Conservation (phyloP, 2,113 vertebrate genomes). For the Pongo abelii region DNA sequence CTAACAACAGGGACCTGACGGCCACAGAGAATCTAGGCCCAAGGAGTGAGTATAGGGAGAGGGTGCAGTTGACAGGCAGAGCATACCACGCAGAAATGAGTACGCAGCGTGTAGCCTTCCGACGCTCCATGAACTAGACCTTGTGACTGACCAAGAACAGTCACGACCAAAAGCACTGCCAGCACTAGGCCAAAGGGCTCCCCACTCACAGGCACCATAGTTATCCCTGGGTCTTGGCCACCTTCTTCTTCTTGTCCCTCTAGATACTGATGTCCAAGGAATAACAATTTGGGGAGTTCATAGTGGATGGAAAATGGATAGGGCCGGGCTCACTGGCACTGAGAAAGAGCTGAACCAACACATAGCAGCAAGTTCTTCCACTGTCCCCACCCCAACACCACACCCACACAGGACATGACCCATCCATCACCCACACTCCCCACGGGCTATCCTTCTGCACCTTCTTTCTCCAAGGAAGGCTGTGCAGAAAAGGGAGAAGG, state of each 20-base stretch:
- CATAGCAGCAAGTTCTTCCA: not conserved
- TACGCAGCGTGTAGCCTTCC: rapidly evolving
- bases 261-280: not conserved
- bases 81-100: not conserved
- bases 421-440: no score
- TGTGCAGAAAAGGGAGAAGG: not conserved
- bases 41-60: not conserved
- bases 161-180: not conserved
- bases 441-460: not conserved
- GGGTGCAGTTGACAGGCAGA: not conserved
- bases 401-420: not conserved
- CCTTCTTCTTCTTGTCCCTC: not conserved
- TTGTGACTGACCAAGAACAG: not conserved
- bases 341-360: not conserved
- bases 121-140: not conserved
- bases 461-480: not conserved
- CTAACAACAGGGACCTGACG: not conserved
- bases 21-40: not conserved
- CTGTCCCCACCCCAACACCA: not conserved
- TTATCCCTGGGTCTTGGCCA: not conserved
- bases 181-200: not conserved
- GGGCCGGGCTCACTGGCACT: not conserved
- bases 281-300: not conserved
- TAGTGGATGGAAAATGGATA: not conserved
- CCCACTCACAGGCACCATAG: not conserved